Percentiles rank a stretch among this genome's conserved stretches.
Evolutionary conservation across 2,797 vertebrate species (phyloP).

Genomic region (Esox masquinongy): DNA sequence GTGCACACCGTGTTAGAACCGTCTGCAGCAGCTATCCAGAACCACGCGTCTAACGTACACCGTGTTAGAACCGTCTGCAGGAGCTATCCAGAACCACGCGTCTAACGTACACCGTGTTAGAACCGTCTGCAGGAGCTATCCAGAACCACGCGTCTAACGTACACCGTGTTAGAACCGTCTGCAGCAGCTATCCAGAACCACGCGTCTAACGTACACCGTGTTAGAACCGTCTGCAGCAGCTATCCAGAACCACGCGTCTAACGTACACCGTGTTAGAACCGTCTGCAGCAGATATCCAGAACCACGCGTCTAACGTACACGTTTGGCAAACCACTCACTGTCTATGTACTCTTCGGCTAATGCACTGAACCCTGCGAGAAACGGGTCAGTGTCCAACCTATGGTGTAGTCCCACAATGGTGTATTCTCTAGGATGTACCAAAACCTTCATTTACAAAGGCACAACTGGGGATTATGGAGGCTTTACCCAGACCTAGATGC

Average conservation of each 20-base stretch:
- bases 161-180: no score
- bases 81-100: no score
- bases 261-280: no score
- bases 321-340: not conserved
- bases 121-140: not conserved
- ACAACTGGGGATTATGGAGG: no score
- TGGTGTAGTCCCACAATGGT: not conserved
- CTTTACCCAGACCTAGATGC: no score
- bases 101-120: not conserved
- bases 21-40: not conserved
- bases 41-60: not conserved
- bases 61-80: no score
- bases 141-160: no score
- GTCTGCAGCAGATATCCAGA: not conserved
- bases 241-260: no score
- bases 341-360: not conserved
- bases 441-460: not conserved
- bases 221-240: no score
- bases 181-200: no score
- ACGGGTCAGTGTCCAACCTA: not conserved
- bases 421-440: not conserved
- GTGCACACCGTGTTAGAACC: constrained; percentile 9
- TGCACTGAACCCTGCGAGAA: constrained; percentile 5
- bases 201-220: no score
- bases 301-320: not conserved